Evolutionary conservation across 2,888 invertebrate genomes (phyloP), one percentile per base, ranked within the genome.

Genomic region (Hypselothyrea guttata): DNA sequence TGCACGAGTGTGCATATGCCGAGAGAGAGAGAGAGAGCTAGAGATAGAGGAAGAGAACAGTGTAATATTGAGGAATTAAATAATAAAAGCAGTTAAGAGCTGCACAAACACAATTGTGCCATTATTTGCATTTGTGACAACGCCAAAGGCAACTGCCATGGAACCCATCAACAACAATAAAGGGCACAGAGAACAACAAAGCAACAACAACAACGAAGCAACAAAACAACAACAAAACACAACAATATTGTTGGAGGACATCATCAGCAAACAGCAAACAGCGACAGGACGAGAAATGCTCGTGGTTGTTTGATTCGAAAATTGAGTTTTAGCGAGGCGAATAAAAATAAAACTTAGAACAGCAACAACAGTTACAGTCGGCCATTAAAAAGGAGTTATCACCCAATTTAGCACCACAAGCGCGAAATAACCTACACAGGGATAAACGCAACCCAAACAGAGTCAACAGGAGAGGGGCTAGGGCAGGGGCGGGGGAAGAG

Each of bases 41-140:
- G n/a, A n/a, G n/a, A n/a, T n/a, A n/a, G n/a, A n/a, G n/a, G n/a
- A n/a, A n/a, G n/a, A n/a, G n/a, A n/a, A n/a, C n/a, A 18, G 27
- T 41, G 40, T 11, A 56, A 47, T 61, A 69, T 70, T 72, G 73
- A 73, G 59, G 71, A 76, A 76, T 86, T 82, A 85, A 86, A 87
- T 84, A 76, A 79, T 82, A 85, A 82, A 85, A 71, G 65, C 66
- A 74, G 72, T 75, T 73, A 75, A 68, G 72, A 73, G 71, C 66
- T 71, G 76, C 71, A 75, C 49, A 73, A 79, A 68, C 71, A 84
- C 83, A 84, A 87, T 84, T 84, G 75, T 82, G 81, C 86, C 87
- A 86, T 87, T 87, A 87, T 88, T 88, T 87, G 87, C 87, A 87
- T 88, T 86, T 87, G 87, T 82, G 87, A 87, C 88, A 86, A 71